Percentiles rank a stretch among this genome's conserved stretches.
These are phyloP conservation scores for Cephalopterus ornatus DNA, from an alignment of 2,113 vertebrate genomes.

Conservation along the genomic window DNA sequence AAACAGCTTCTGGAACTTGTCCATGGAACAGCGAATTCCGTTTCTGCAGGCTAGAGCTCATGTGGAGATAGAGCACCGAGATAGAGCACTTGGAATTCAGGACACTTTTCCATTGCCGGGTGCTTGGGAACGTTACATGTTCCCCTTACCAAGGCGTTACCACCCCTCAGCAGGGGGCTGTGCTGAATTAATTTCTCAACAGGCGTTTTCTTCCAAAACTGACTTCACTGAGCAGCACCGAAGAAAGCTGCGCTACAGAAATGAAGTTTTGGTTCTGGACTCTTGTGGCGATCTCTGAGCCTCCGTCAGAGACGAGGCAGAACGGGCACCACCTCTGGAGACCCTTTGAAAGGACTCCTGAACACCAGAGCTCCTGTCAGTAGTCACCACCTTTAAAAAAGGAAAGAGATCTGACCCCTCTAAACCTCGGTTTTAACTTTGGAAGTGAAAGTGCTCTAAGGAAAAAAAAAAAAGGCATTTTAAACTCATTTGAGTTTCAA, in stretches of 20 bases:
- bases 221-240: neutral
- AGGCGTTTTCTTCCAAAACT: neutral
- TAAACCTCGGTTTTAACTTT: neutral
- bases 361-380: neutral
- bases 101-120: neutral
- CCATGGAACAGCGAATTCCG: conserved; percentile 50
- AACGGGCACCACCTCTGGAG: neutral
- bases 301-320: neutral
- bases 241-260: neutral
- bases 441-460: neutral
- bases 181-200: neutral
- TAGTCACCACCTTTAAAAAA: neutral
- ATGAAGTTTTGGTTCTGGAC: neutral
- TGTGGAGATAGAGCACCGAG: neutral
- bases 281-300: neutral
- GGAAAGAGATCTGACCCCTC: neutral
- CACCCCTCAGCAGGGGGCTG: neutral
- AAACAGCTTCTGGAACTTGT: conserved; percentile 63
- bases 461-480: neutral
- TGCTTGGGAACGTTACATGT: neutral
- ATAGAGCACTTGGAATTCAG: conserved; percentile 43
- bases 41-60: conserved; percentile 60
- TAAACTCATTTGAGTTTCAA: neutral
- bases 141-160: neutral
- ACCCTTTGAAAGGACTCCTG: neutral